phyloP scores from a whole-genome alignment of 2,113 vertebrate species.

The Labeo catla region DNA sequence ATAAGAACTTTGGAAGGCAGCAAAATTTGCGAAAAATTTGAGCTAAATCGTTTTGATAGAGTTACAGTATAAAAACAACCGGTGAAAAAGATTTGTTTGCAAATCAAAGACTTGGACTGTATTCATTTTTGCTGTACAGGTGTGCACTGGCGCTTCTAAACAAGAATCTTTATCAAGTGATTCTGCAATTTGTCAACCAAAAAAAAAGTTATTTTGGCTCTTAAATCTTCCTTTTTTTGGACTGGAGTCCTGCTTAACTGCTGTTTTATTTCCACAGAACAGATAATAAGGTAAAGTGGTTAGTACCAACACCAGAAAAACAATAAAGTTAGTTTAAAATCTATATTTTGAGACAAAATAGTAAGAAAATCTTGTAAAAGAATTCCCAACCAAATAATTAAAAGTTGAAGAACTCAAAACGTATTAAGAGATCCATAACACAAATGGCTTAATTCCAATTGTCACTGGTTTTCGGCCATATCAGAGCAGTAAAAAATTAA shows the following conservation, averaged over 20 bases:
- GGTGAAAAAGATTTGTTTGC: too few species aligned
- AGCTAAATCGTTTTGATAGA: neutral
- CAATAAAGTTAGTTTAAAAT: neutral
- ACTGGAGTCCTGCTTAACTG: neutral
- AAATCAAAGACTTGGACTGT: too few species aligned
- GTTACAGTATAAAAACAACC: too few species aligned
- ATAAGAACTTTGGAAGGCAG: neutral
- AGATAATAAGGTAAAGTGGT: neutral
- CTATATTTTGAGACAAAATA: neutral
- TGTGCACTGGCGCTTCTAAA: neutral
- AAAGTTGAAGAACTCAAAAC: neutral
- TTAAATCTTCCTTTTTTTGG: neutral
- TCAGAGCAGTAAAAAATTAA: constrained; percentile 39
- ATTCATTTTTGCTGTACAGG: too few species aligned
- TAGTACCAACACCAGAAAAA: neutral
- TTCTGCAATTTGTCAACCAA: neutral
- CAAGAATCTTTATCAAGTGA: neutral
- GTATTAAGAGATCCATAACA: neutral
- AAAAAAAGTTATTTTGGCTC: neutral
- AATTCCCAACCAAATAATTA: neutral
- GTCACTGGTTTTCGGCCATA: constrained; percentile 32
- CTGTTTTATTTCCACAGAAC: neutral
- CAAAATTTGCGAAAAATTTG: neutral
- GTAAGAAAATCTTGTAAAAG: neutral
- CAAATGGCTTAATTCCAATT: neutral